Evolutionary conservation across 2,797 vertebrate genomes (phyloP).

Genomic region (Gobio occitaniae): DNA sequence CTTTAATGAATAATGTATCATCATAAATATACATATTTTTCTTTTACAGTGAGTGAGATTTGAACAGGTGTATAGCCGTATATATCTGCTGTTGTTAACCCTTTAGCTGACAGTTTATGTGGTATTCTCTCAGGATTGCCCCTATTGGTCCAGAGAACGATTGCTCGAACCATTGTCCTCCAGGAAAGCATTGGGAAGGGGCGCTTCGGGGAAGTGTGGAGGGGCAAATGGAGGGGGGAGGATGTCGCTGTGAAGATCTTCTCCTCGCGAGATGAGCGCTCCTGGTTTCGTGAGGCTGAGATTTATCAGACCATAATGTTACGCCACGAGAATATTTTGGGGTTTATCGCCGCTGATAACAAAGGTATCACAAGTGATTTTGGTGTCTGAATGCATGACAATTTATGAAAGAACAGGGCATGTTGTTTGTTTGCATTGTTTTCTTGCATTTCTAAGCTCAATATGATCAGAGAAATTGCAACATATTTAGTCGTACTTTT

Average conservation of each 20-base stretch:
- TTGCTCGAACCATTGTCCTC: conserved; percentile 94
- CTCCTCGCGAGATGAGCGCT: conserved; percentile 93
- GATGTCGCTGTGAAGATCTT: conserved; percentile 99
- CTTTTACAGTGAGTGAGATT: neutral
- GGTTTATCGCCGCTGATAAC: conserved; percentile 97
- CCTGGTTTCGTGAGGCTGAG: conserved; percentile 97
- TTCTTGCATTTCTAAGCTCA: neutral
- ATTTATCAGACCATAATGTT: conserved; percentile 98
- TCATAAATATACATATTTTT: neutral
- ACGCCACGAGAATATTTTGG: conserved; percentile 95
- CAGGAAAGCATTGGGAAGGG: conserved; percentile 96
- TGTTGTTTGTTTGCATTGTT: neutral
- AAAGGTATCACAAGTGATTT: conserved; percentile 79
- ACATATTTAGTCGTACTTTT: neutral
- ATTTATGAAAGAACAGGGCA: neutral
- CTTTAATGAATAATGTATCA: neutral
- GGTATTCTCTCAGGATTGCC: conserved; percentile 83
- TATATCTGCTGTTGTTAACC: neutral
- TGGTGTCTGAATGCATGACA: neutral
- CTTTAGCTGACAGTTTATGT: conserved; percentile 6
- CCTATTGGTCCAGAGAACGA: conserved; percentile 94
- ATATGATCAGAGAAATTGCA: neutral
- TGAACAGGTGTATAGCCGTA: neutral
- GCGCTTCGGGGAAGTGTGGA: conserved; percentile 95
- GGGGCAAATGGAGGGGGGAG: conserved; percentile 93